Base-by-base conservation (phyloP, 2,888 invertebrate species). In the Campoplex nolae region DNA sequence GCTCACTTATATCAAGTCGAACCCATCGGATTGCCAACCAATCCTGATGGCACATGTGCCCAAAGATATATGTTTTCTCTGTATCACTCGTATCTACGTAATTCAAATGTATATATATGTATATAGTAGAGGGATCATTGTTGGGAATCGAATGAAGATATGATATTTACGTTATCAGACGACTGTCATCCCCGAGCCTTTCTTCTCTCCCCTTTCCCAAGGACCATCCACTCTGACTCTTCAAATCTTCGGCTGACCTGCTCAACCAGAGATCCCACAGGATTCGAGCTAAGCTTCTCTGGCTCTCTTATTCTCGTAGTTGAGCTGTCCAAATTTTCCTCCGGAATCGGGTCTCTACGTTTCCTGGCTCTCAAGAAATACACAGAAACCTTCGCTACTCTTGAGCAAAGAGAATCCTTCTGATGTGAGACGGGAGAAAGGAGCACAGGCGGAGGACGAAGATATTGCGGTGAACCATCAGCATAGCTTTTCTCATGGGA, bases 401-500 rank as follows among this genome's bases (percentile, higher is more conserved):
- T 71, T 32, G 35, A 71, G 71, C 70, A 75, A 70, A 58, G 75
- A 58, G 79, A 82, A 54, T 78, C 62, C 45, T 56, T 18, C 32
- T 48, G 68, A 83, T 54, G 42, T 38, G 35, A 70, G 70, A 54
- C 35, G 45, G 48, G 35, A 62, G n/a, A 71, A 51, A 73, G 65
- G 45, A 51, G 23, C 23, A 23, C 71, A 71, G 65, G 56, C 45
- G 23, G 65, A 9, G 38, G 45, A 71, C 51, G 45, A 75, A 42
- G 74, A 74, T 56, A 74, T 74, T 74, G 79, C 54, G 75, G 54
- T 1, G 13, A 54, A 32, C 75, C 76, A 86, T 86, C 80, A 77
- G 56, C 75, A 51, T 83, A 77, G 83, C 83, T 79, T 86, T 56
- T n/a, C 80, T 80, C 80, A 51, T 73, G 86, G 86, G 86, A 74